Percentiles rank a stretch among this genome's conserved stretches.
Conservation (phyloP, 2,888 invertebrate species). For the Opisthograptis luteolata region DNA sequence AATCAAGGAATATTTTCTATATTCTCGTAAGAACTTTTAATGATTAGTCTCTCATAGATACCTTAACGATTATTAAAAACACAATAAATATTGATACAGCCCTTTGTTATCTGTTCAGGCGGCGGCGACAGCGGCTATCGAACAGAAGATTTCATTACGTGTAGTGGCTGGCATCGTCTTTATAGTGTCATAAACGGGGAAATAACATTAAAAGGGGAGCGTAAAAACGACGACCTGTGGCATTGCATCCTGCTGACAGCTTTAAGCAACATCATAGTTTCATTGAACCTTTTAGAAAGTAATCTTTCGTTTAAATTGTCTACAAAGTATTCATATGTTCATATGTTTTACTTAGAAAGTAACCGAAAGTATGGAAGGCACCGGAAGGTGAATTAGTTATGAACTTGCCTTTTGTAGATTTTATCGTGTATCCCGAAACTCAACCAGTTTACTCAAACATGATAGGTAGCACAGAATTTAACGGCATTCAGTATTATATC, state of each 20-base stretch:
- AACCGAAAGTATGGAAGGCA: too few relatives aligned
- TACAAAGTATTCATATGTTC: too few relatives aligned
- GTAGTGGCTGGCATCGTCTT: slow-evolving; percentile 82
- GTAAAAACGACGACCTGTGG: slow-evolving; percentile 82
- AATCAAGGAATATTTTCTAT: too few relatives aligned
- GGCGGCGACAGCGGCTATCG: slow-evolving; percentile 66
- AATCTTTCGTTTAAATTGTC: too few relatives aligned
- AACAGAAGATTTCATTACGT: slow-evolving; percentile 83
- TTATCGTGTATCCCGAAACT: too few relatives aligned
- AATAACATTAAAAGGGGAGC: slow-evolving; percentile 78
- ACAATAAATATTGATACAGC: slow-evolving; percentile 28
- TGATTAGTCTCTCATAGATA: background rate
- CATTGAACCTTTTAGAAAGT: slow-evolving; percentile 37
- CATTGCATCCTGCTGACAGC: slow-evolving; percentile 71
- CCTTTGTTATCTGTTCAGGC: slow-evolving; percentile 48
- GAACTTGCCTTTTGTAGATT: too few relatives aligned
- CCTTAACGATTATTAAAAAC: slow-evolving; percentile 14
- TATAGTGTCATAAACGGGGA: slow-evolving; percentile 82
- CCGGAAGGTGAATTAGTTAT: too few relatives aligned
- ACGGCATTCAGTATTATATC: too few relatives aligned
- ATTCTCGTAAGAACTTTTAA: too few relatives aligned
- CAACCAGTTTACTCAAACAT: too few relatives aligned
- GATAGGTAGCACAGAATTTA: too few relatives aligned
- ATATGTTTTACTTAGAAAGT: too few relatives aligned
- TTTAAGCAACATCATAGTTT: slow-evolving; percentile 53